Evolutionary conservation across 2,888 invertebrate genomes (phyloP), one percentile per base, ranked within the genome.

Genomic region (Thecocarcelia acutangulata): DNA sequence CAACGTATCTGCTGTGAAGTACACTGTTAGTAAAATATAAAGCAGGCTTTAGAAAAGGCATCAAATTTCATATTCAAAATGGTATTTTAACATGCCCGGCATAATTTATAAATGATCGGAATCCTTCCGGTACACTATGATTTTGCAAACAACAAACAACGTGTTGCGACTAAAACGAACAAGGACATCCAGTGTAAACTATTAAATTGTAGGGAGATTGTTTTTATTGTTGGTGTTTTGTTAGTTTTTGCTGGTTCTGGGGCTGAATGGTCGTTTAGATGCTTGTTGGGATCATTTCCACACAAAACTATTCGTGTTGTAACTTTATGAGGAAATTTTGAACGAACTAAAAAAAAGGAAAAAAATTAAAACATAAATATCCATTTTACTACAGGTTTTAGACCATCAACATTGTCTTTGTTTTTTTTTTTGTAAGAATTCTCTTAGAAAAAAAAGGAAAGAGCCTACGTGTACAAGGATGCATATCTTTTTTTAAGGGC

Each of bases 31-130:
- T 70, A 75, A 78, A 78, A 74, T 61, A 50, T 70, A 82, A 78
- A 75, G 82, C 78, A 52, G 74, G 82, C 88, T 86, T 82, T 74
- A 75, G 64, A 73, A 66, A 59, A 48, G 85, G 87, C 90, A 90
- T 90, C 90, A 90, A 89, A 90, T 90, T 90, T 90, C 89, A 90
- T 90, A 90, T 90, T 89, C 90, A 90, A 90, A 90, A 90, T 90
- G 89, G 89, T 88, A 90, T 86, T 90, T 89, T 89, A 89, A 89
- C 90, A 89, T 90, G 89, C 89, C 89, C 88, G 88, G 90, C 89
- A 90, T 90, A 90, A 90, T 90, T 90, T 90, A 90, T 90, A 90
- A 88, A 89, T 88, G 88, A 85, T 86, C 85, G 72, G 74, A 78
- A 78, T 74, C 78, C 82, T 82, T 78, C 70, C 78, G 63, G 73